phyloP scores from a whole-genome alignment of 2,797 vertebrate species.

The Pangasius sanitwongsei region DNA sequence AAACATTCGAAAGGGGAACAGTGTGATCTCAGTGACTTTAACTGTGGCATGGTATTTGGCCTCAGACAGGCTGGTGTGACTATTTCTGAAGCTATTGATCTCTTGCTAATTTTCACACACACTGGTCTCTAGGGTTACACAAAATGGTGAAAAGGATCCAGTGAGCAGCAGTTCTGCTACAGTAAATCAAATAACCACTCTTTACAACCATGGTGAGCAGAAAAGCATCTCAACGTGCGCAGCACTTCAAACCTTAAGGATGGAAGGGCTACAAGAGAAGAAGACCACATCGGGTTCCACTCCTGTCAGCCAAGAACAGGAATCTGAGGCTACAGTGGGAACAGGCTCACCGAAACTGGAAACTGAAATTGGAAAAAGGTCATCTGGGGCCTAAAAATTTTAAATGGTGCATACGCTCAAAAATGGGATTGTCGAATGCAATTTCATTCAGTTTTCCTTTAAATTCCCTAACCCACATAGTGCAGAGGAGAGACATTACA shows the following conservation, averaged over 20 bases:
- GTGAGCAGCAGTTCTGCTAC: neutral
- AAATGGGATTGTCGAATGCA: neutral
- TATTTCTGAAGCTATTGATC: neutral
- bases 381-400: too few species aligned
- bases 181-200: neutral
- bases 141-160: neutral
- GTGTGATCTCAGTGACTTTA: neutral
- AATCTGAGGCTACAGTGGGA: neutral
- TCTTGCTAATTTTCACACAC: too few species aligned
- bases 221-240: neutral
- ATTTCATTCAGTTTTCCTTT: too few species aligned
- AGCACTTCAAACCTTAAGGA: neutral
- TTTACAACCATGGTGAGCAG: neutral
- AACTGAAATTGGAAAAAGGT: neutral
- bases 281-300: neutral
- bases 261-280: neutral
- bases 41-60: neutral
- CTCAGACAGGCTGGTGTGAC: neutral
- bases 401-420: neutral
- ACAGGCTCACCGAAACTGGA: neutral
- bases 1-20: too few species aligned
- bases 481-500: too few species aligned
- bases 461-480: too few species aligned
- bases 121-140: neutral
- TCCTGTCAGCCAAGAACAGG: neutral